Evolutionary conservation across 2,888 invertebrate species (phyloP).

Genomic region (Sinotaia quadrata): DNA sequence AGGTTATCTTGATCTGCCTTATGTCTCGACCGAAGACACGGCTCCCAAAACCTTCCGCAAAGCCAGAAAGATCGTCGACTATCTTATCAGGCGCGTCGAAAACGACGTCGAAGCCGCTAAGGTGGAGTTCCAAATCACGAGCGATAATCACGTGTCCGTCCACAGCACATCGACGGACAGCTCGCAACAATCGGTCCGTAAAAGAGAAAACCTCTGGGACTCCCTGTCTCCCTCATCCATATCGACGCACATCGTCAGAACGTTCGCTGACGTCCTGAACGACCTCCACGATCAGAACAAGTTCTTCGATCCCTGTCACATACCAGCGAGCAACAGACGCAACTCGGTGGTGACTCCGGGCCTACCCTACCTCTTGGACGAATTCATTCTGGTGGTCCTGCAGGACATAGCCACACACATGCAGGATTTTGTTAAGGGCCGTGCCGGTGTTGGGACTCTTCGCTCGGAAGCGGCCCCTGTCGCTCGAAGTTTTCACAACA

Average conservation of each 20-base stretch:
- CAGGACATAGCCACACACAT: not conserved
- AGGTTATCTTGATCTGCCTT: too few relatives aligned
- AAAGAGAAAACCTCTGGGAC: not conserved
- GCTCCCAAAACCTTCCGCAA: not conserved
- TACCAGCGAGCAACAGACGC: too few relatives aligned
- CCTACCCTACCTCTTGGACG: constrained; percentile 22
- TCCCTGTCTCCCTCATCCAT: not conserved
- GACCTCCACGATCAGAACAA: constrained; percentile 14
- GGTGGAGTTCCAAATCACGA: not conserved
- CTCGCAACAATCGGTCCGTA: not conserved
- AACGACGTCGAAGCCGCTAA: not conserved
- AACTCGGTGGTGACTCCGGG: not conserved
- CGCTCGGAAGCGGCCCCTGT: constrained; percentile 5
- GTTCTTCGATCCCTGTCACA: constrained; percentile 12
- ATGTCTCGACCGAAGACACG: not conserved
- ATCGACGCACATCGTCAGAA: not conserved
- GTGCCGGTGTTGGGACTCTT: too few relatives aligned
- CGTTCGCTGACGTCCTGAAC: constrained; percentile 7
- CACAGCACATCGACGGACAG: not conserved
- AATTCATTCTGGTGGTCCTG: constrained; percentile 17
- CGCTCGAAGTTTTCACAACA: not conserved
- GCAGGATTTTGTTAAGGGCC: too few relatives aligned
- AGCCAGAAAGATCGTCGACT: constrained; percentile 8
- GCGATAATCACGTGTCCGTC: not conserved
- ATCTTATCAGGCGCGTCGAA: constrained; percentile 11